Conservation (phyloP, 2,797 vertebrate genomes). For the Enteromius argenteus region DNA sequence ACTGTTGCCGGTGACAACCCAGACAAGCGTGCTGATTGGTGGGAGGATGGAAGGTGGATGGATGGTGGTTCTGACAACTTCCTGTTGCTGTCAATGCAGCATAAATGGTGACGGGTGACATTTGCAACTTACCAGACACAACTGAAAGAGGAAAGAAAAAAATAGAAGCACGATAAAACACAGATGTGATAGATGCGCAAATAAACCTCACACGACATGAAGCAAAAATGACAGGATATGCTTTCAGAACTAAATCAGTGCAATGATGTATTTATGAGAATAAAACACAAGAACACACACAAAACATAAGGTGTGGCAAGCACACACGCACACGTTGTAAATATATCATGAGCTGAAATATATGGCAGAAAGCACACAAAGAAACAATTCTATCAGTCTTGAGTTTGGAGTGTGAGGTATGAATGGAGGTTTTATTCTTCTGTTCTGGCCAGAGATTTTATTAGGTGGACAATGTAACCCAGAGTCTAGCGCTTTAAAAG, state of each 20-base stretch:
- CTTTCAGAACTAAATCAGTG: constrained; percentile 28
- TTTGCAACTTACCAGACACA: constrained; percentile 99
- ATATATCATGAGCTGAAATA: constrained; percentile 3
- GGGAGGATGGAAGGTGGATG: constrained; percentile 91
- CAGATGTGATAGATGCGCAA: constrained; percentile 79
- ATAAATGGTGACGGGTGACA: constrained; percentile 95
- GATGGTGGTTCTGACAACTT: constrained; percentile 87
- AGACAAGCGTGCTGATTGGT: constrained; percentile 92
- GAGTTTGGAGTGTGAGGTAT: constrained; percentile 10
- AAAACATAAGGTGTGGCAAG: constrained; percentile 34
- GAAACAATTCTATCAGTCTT: constrained; percentile 25
- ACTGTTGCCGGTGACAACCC: constrained; percentile 90
- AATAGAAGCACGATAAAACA: constrained; percentile 77
- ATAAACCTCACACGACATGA: constrained; percentile 78
- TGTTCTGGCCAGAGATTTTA: neutral
- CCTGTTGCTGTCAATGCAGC: constrained; percentile 92
- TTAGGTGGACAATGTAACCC: constrained; percentile 20
- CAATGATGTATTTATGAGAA: constrained; percentile 25
- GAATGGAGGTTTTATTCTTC: constrained; percentile 47
- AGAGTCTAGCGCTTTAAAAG: constrained; percentile 16
- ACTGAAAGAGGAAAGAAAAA: constrained; percentile 92
- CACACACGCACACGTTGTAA: constrained; percentile 28
- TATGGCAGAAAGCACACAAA: constrained; percentile 7
- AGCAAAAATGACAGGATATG: constrained; percentile 52
- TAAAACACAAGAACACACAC: constrained; percentile 21